Percentiles rank a stretch among this genome's conserved stretches.
Evolutionary conservation across 1,140 invertebrate genomes (phyloP).

Genomic region (Eumaeus atala): DNA sequence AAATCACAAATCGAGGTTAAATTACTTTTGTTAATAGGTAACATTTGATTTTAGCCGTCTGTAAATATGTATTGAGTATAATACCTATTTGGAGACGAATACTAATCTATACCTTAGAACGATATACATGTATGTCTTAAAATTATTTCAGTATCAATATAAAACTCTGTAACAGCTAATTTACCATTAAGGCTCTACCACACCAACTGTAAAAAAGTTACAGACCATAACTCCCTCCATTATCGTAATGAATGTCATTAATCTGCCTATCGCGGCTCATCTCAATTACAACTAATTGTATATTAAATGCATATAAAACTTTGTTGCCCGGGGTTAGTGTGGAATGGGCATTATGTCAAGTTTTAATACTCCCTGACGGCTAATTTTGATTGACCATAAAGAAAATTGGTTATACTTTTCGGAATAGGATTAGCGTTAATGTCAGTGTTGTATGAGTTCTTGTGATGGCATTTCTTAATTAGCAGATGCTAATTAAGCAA

Average conservation of each 20-base stretch:
- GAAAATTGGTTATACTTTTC: conserved; percentile 6
- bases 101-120: too few relatives aligned
- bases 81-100: too few relatives aligned
- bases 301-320: conserved; percentile 27
- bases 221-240: conserved; percentile 31
- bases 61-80: too few relatives aligned
- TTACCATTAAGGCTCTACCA: conserved; percentile 10
- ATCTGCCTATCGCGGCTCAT: conserved; percentile 35
- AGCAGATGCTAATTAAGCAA: too few relatives aligned
- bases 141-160: conserved; percentile 5
- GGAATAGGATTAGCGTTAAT: background rate
- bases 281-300: conserved; percentile 40
- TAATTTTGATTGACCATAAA: conserved; percentile 10
- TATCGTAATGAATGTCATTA: conserved; percentile 40
- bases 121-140: background rate
- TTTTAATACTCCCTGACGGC: background rate
- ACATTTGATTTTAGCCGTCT: too few relatives aligned
- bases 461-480: conserved; percentile 29
- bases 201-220: conserved; percentile 38
- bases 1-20: too few relatives aligned
- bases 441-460: conserved; percentile 6
- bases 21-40: too few relatives aligned
- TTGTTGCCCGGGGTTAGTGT: conserved; percentile 6
- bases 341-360: conserved; percentile 3
- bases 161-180: background rate